Percentiles rank a stretch among this genome's conserved stretches.
These are phyloP conservation scores for Palythoa heliodiscus DNA, from an alignment of 92 coral and sea anemone species.

Conservation along the genomic window DNA sequence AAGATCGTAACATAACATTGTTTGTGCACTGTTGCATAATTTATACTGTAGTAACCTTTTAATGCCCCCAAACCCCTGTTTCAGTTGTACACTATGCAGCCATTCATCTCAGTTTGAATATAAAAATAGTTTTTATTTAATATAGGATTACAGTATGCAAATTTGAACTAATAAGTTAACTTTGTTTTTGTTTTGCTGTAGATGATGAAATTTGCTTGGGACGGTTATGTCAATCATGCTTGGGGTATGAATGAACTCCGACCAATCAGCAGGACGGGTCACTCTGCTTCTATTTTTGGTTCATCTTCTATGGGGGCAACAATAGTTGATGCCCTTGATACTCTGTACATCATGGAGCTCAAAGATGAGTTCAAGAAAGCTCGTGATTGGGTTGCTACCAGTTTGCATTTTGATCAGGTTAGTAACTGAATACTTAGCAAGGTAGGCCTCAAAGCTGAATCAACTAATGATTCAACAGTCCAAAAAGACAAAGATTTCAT, in stretches of 20 bases:
- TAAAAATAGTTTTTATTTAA: too few relatives aligned
- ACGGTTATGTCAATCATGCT: slow-evolving; percentile 86
- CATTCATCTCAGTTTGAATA: too few relatives aligned
- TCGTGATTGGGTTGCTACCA: slow-evolving; percentile 89
- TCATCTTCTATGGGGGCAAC: slow-evolving; percentile 92
- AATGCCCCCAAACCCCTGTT: too few relatives aligned
- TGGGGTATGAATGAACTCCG: slow-evolving; percentile 95
- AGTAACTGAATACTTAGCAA: neutral
- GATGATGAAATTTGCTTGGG: slow-evolving; percentile 99
- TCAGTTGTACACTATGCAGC: too few relatives aligned
- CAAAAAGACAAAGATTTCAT: too few relatives aligned
- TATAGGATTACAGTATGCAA: too few relatives aligned
- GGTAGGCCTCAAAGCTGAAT: too few relatives aligned
- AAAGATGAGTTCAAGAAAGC: slow-evolving; percentile 94
- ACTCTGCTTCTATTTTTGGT: slow-evolving; percentile 93
- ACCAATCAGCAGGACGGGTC: slow-evolving; percentile 93
- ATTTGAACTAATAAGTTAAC: neutral
- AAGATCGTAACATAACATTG: too few relatives aligned
- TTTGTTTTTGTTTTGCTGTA: slow-evolving; percentile 35
- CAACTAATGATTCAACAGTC: too few relatives aligned
- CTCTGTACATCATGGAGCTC: slow-evolving; percentile 89
- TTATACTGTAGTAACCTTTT: too few relatives aligned
- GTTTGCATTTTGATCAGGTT: slow-evolving; percentile 84
- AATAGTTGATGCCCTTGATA: slow-evolving; percentile 90
- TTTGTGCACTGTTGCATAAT: too few relatives aligned